These are phyloP conservation scores for Amblyjoppa proteus DNA, from an alignment of 2,888 invertebrate species.

Conservation along the genomic window DNA sequence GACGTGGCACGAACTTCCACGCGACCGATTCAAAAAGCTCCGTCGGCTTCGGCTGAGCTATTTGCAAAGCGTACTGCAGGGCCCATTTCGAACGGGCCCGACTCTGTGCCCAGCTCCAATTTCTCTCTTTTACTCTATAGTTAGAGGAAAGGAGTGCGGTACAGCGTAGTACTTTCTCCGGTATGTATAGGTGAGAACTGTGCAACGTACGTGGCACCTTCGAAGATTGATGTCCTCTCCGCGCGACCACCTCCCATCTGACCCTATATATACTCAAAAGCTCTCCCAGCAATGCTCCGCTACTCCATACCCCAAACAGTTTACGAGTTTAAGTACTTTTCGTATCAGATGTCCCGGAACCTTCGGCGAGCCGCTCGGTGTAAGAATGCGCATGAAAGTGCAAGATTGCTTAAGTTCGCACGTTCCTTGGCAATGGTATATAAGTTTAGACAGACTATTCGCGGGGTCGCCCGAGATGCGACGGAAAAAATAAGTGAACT, in stretches of 20 bases:
- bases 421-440: constrained; percentile 10
- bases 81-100: background rate
- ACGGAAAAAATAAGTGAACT: constrained; percentile 15
- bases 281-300: constrained; percentile 27
- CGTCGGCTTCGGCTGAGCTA: constrained; percentile 11
- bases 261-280: constrained; percentile 19
- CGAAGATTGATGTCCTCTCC: constrained; percentile 54
- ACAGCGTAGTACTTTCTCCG: background rate
- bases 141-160: too few relatives aligned
- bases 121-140: constrained; percentile 16
- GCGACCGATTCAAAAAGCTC: constrained; percentile 32
- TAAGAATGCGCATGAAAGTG: constrained; percentile 56
- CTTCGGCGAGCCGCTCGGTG: constrained; percentile 59
- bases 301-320: constrained; percentile 61
- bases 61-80: constrained; percentile 27
- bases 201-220: constrained; percentile 6
- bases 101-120: background rate
- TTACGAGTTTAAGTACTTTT: constrained; percentile 76
- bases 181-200: background rate
- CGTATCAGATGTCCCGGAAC: constrained; percentile 75
- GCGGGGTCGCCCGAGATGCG: constrained; percentile 23
- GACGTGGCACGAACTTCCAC: background rate
- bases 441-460: constrained; percentile 41
- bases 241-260: constrained; percentile 15
- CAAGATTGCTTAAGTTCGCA: constrained; percentile 59